Evolutionary conservation across 2,113 vertebrate species (phyloP).

Genomic region (Malurus alboscapulatus): DNA sequence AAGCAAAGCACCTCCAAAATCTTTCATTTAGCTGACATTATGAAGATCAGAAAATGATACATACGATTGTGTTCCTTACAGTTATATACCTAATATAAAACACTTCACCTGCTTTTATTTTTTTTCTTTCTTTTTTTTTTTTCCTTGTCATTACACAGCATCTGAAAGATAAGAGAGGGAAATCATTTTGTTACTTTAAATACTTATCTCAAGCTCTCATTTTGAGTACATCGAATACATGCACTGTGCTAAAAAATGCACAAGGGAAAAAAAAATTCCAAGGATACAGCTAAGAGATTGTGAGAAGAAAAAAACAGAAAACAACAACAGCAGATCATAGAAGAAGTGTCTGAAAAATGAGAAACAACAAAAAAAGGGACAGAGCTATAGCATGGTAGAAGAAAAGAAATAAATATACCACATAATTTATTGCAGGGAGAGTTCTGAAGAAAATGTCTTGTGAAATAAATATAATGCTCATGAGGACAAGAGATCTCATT

Average conservation of each 20-base stretch:
- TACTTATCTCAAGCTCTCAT: slow-evolving; percentile 46
- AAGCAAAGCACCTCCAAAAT: not conserved
- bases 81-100: not conserved
- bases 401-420: slow-evolving; percentile 66
- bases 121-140: not conserved
- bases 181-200: slow-evolving; percentile 60
- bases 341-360: slow-evolving; percentile 67
- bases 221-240: slow-evolving; percentile 4
- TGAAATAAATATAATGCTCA: slow-evolving; percentile 68
- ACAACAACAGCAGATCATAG: slow-evolving; percentile 53
- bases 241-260: slow-evolving; percentile 50
- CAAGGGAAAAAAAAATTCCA: slow-evolving; percentile 57
- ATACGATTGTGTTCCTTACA: not conserved
- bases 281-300: slow-evolving; percentile 35
- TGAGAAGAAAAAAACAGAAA: slow-evolving; percentile 54
- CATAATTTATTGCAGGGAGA: slow-evolving; percentile 69
- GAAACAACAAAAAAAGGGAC: slow-evolving; percentile 45
- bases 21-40: not conserved
- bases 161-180: slow-evolving; percentile 54
- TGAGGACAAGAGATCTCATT: slow-evolving; percentile 63
- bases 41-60: not conserved
- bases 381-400: slow-evolving; percentile 59
- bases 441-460: slow-evolving; percentile 67
- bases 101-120: slow-evolving; percentile 5
- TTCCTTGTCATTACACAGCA: slow-evolving; percentile 40